phyloP scores from a whole-genome alignment of 2,888 invertebrate species.

The Protula sp. region DNA sequence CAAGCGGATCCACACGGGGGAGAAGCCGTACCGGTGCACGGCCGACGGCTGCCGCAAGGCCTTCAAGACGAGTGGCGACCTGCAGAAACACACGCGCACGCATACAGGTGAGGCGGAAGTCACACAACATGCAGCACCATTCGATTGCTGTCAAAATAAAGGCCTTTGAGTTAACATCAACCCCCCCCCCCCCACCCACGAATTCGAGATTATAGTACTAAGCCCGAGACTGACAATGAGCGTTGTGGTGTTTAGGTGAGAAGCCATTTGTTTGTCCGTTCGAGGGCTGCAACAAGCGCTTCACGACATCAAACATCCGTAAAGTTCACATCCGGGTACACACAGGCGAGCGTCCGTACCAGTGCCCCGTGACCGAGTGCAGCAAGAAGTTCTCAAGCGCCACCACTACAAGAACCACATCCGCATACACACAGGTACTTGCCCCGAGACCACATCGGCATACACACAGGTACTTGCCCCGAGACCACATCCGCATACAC shows the following conservation, averaged over 20 bases:
- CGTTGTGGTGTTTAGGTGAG: slow-evolving; percentile 55
- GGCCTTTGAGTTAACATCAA: no score
- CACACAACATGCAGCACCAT: slow-evolving; percentile 54
- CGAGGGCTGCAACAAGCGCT: slow-evolving; percentile 63
- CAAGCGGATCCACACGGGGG: slow-evolving; percentile 61
- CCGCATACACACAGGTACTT: slow-evolving; percentile 63
- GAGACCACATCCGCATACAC: neutral
- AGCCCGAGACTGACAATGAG: no score
- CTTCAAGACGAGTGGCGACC: slow-evolving; percentile 62
- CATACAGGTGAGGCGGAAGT: slow-evolving; percentile 59
- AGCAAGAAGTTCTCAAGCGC: slow-evolving; percentile 65
- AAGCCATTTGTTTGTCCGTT: slow-evolving; percentile 54
- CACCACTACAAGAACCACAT: slow-evolving; percentile 67
- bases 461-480: neutral
- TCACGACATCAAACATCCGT: slow-evolving; percentile 66
- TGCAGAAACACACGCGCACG: slow-evolving; percentile 61
- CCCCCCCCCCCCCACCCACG: no score
- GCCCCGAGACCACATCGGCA: neutral
- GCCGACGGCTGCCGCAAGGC: slow-evolving; percentile 57
- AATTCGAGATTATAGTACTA: no score
- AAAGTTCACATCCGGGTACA: slow-evolving; percentile 66
- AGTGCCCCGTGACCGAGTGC: slow-evolving; percentile 61
- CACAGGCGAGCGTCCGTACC: slow-evolving; percentile 66
- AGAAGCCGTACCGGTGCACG: slow-evolving; percentile 60
- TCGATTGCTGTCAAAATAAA: slow-evolving; percentile 62